Base-by-base conservation (phyloP, 2,113 vertebrate species). In the Melanerpes formicivorus region DNA sequence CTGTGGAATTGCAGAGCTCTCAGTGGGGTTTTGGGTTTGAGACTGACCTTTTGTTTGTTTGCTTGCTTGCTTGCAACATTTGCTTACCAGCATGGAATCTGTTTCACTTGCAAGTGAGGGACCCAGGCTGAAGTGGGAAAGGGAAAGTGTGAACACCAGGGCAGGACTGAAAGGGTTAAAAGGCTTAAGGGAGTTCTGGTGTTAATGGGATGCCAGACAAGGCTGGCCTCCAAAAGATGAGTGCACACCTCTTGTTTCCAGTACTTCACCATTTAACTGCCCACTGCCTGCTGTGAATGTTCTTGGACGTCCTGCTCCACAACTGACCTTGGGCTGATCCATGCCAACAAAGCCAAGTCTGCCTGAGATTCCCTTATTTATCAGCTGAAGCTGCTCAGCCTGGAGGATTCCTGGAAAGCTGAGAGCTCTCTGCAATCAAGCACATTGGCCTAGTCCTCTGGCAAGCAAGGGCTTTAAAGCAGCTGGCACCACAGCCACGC, bases 341-440 rank as follows among this genome's bases (percentile, higher is more conserved):
- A 27, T 27, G 29, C 81, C 84, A 66, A 25, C 0, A 1, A 80
- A 91, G 74, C 83, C 19, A 14, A 93, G 78, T 48, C 82, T 86
- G 65, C 50, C 70, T 73, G 52, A 16, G 9, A 78, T 91, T 54
- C 44, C 18, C 87, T 88, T 75, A 70, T 93, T 90, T 85, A 73
- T 91, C 18, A 91, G 76, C 62, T 93, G 76, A 74, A 93, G n/a
- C 58, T 90, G 65, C 34, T 58, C 50, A 25, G 84, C 42, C 52
- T 60, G 60, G 16, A 70, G 55, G 52, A 87, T 91, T 95, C 91
- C 85, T 94, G 80, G 91, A 94, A 87, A 81, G 59, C 7, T 5
- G 67, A 86, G 90, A 85, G 63, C 81, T 84, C 71, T 90, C 81
- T 84, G 66, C n/a, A 66, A 40, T 48, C 0, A 1, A 63, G 16